phyloP scores from a whole-genome alignment of 2,888 invertebrate species.

The Andrena minutula region DNA sequence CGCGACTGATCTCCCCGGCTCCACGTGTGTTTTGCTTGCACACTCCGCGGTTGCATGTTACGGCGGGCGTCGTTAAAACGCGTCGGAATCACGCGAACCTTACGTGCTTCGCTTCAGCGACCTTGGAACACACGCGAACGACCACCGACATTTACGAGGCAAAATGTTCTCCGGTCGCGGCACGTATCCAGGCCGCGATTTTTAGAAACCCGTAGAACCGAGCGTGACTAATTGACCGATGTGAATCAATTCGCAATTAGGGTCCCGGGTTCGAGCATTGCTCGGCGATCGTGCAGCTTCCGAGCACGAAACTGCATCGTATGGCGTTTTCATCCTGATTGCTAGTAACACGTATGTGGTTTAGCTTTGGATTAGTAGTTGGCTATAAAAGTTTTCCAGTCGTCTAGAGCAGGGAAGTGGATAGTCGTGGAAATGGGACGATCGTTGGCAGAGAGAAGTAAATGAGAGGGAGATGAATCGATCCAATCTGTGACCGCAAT shows the following conservation, averaged over 20 bases:
- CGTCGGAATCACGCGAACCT: slow-evolving; percentile 61
- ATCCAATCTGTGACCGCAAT: too few species aligned
- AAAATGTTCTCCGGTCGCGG: slow-evolving; percentile 22
- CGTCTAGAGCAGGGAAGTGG: neutral
- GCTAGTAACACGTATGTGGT: neutral
- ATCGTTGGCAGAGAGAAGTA: neutral
- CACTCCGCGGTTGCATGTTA: slow-evolving; percentile 47
- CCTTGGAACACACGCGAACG: slow-evolving; percentile 54
- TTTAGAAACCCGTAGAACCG: slow-evolving; percentile 48
- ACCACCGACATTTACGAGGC: slow-evolving; percentile 37
- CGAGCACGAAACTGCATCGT: neutral
- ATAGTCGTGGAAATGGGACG: slow-evolving; percentile 6
- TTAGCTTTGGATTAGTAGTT: neutral
- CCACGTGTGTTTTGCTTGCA: slow-evolving; percentile 41
- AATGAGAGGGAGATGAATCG: neutral
- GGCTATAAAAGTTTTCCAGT: neutral
- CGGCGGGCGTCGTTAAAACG: slow-evolving; percentile 50
- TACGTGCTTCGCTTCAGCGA: slow-evolving; percentile 52
- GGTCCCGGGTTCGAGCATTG: neutral
- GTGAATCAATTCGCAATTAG: slow-evolving; percentile 46
- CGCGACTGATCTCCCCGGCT: slow-evolving; percentile 30
- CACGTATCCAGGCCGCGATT: slow-evolving; percentile 43
- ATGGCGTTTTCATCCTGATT: slow-evolving; percentile 1
- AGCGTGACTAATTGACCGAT: slow-evolving; percentile 36
- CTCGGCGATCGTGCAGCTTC: slow-evolving; percentile 2